phyloP scores from a whole-genome alignment of 2,113 vertebrate genomes.

The Struthidea cinerea region DNA sequence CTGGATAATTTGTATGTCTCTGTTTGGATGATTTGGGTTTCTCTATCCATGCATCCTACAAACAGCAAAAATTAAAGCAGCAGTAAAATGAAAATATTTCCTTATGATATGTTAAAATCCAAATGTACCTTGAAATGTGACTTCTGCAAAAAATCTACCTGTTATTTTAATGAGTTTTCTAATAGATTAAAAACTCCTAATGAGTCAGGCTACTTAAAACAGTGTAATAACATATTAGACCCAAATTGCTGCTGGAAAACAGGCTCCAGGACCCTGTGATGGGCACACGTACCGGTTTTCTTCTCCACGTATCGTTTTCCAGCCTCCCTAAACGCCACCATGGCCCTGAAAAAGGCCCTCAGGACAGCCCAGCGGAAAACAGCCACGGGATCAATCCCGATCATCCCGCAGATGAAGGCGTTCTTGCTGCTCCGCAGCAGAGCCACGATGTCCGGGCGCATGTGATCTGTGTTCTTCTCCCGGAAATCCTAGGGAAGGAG shows the following conservation, averaged over 20 bases:
- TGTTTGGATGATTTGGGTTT: neutral
- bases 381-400: slow-evolving; percentile 90
- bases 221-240: neutral
- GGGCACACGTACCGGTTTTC: slow-evolving; percentile 81
- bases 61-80: neutral
- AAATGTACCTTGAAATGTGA: neutral
- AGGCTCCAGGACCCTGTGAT: neutral
- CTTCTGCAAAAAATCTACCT: neutral
- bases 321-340: slow-evolving; percentile 89
- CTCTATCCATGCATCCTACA: neutral
- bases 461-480: slow-evolving; percentile 98
- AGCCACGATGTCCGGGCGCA: slow-evolving; percentile 95
- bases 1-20: neutral
- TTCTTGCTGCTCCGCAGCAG: slow-evolving; percentile 93
- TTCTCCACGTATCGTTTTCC: slow-evolving; percentile 83
- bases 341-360: slow-evolving; percentile 91
- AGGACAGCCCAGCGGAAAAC: slow-evolving; percentile 97
- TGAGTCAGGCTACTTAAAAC: neutral
- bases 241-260: fast-evolving
- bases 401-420: slow-evolving; percentile 92
- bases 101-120: neutral
- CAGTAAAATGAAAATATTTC: neutral
- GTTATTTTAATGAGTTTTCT: neutral
- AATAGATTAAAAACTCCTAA: neutral
- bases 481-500: slow-evolving; percentile 85